Base-by-base conservation (phyloP, 2,113 vertebrate genomes). In the Leiothrix lutea region DNA sequence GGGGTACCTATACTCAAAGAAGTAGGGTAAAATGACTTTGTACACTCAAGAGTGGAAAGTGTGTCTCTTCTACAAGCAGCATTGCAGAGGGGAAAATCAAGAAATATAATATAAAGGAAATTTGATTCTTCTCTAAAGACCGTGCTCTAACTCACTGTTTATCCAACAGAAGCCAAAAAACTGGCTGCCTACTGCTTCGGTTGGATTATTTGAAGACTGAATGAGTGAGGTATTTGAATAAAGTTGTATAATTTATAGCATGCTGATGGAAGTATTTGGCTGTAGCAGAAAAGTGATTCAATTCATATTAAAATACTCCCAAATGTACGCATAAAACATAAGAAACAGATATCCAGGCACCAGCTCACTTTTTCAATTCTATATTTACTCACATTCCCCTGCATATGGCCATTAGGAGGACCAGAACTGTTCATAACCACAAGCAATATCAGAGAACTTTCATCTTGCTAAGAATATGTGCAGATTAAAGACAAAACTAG, bases 161-260 rank as follows among this genome's bases (percentile, higher is more conserved):
- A 40, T 6, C 9, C 44, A 28, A 23, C 14, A 72, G 44, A 42
- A 51, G 15, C 3, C 14, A 69, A 85, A 73, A 88, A 28, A 3
- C 35, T 53, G 21, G 14, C 3, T 35, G 0, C 8, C 54, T 11
- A 0, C 15, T 14, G 0, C 26, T 17, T 36, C 71, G 9, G 16
- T 1, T 60, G 29, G 9, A 57, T 70, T 74, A 12, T 45, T 24
- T 65, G 50, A 80, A 87, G 40, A 44, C 2, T 40, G 10, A 74
- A 58, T 20, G 10, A 9, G 47, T 57, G 22, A 73, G 38, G 4
- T 26, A 50, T 53, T 57, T 60, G 14, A 61, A 57, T 70, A 23
- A 69, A 72, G 6, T n/a, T 71, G 2, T 11, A 25, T 22, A 24
- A 56, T 51, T 75, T 54, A 47, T 14, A 79, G 1, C 2, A 0